Evolutionary conservation across 2,113 vertebrate genomes (phyloP).

Genomic region (Perca fluviatilis): DNA sequence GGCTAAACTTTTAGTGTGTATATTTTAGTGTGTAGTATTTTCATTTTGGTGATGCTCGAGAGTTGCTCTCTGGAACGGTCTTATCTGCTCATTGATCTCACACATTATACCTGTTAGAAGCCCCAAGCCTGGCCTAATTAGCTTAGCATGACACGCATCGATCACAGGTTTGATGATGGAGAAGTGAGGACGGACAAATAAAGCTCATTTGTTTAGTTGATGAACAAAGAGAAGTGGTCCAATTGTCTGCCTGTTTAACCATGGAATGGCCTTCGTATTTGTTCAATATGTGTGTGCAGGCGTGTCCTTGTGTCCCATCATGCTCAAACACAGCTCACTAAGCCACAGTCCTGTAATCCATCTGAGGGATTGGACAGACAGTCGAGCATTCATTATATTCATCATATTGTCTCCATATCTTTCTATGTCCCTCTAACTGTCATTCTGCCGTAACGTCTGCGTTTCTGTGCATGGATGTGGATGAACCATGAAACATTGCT

Average conservation of each 20-base stretch:
- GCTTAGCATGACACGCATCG: slow-evolving; percentile 74
- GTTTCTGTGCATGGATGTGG: background rate
- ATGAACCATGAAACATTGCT: background rate
- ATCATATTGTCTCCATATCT: slow-evolving; percentile 31
- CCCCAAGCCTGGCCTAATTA: slow-evolving; percentile 79
- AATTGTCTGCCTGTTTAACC: slow-evolving; percentile 76
- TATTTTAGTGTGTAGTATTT: slow-evolving; percentile 10
- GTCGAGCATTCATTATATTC: slow-evolving; percentile 34
- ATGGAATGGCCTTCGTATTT: slow-evolving; percentile 62
- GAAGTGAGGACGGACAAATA: slow-evolving; percentile 65
- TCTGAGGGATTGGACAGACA: slow-evolving; percentile 64
- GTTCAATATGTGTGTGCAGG: slow-evolving; percentile 47
- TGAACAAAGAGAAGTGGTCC: slow-evolving; percentile 76
- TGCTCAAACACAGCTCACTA: slow-evolving; percentile 78
- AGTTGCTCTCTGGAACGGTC: slow-evolving; percentile 68
- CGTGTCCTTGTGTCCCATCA: slow-evolving; percentile 55
- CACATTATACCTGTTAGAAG: slow-evolving; percentile 79
- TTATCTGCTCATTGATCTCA: slow-evolving; percentile 74
- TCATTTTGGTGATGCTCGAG: slow-evolving; percentile 69
- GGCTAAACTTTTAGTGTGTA: background rate
- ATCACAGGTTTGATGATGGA: slow-evolving; percentile 68
- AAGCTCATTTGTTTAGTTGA: slow-evolving; percentile 79
- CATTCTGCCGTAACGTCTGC: background rate
- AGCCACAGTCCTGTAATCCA: slow-evolving; percentile 68
- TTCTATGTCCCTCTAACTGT: slow-evolving; percentile 16